These are phyloP conservation scores for Pseudeuparius sepicola DNA, from an alignment of 2,888 invertebrate genomes.

Conservation along the genomic window DNA sequence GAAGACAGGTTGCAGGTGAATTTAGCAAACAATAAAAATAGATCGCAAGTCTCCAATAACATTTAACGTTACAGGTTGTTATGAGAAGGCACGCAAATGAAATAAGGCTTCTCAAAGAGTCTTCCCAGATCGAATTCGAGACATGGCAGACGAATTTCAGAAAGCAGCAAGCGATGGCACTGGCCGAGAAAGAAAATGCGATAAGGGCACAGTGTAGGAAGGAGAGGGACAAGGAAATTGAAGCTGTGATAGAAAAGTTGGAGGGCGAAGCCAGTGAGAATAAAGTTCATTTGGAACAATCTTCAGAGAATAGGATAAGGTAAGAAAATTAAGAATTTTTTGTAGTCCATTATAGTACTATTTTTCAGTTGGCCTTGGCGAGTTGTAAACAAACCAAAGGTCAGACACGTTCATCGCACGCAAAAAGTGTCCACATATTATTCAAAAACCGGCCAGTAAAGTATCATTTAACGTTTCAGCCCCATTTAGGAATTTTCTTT, in stretches of 20 bases:
- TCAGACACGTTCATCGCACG: too few species aligned
- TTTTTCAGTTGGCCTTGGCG: too few species aligned
- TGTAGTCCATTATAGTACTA: too few species aligned
- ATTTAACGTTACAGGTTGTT: slow-evolving; percentile 35
- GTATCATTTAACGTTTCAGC: too few species aligned
- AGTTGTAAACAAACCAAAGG: too few species aligned
- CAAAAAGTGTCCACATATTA: too few species aligned
- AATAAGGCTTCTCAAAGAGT: slow-evolving; percentile 47
- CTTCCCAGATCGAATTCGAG: slow-evolving; percentile 51
- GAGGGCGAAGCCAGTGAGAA: slow-evolving; percentile 55
- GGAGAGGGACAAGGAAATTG: slow-evolving; percentile 72
- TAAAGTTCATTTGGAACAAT: slow-evolving; percentile 51
- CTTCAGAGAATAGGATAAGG: slow-evolving; percentile 43
- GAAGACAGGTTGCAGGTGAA: slow-evolving; percentile 42
- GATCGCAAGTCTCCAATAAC: too few species aligned
- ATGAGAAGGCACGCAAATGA: slow-evolving; percentile 43
- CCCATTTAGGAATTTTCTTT: too few species aligned
- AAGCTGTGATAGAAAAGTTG: slow-evolving; percentile 58
- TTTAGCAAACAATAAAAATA: too few species aligned
- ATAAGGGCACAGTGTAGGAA: slow-evolving; percentile 59
- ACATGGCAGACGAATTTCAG: slow-evolving; percentile 53
- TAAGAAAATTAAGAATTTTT: too few species aligned
- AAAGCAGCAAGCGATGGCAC: slow-evolving; percentile 48
- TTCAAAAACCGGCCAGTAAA: too few species aligned
- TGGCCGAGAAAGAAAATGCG: slow-evolving; percentile 56